These are phyloP conservation scores for Hirtodrosophila trivittata DNA, from an alignment of 2,888 invertebrate species.

Conservation along the genomic window DNA sequence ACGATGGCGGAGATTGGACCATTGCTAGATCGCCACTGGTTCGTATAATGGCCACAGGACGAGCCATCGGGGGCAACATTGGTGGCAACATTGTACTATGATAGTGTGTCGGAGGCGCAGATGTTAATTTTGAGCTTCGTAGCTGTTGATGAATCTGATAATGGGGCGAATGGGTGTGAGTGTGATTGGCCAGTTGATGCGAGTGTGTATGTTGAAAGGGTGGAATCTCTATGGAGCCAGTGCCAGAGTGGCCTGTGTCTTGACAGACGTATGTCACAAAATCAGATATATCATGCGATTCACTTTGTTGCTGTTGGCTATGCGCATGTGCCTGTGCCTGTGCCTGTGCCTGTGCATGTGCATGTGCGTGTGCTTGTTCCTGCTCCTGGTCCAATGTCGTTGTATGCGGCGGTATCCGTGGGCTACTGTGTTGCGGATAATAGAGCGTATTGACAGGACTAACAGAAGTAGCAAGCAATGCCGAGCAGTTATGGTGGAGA, in stretches of 20 bases:
- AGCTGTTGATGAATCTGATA: slow-evolving; percentile 63
- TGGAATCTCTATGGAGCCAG: slow-evolving; percentile 41
- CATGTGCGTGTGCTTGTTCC: slow-evolving; percentile 45
- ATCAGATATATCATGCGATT: slow-evolving; percentile 94
- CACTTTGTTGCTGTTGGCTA: slow-evolving; percentile 75
- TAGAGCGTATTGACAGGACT: slow-evolving; percentile 85
- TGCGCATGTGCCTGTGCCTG: slow-evolving; percentile 48
- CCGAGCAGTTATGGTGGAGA: slow-evolving; percentile 59
- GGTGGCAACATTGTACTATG: slow-evolving; percentile 96
- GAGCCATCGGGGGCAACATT: slow-evolving; percentile 97
- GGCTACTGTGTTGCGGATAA: slow-evolving; percentile 83
- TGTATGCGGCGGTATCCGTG: slow-evolving; percentile 59
- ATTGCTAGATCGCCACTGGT: slow-evolving; percentile 90
- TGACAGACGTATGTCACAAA: slow-evolving; percentile 99
- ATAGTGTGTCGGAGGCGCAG: slow-evolving; percentile 61
- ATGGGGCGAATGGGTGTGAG: slow-evolving; percentile 60
- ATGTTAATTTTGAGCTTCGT: slow-evolving; percentile 45
- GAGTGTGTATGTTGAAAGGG: slow-evolving; percentile 50
- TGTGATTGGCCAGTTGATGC: slow-evolving; percentile 53
- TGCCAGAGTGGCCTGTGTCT: slow-evolving; percentile 88
- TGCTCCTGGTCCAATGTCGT: slow-evolving; percentile 71
- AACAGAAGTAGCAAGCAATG: slow-evolving; percentile 84
- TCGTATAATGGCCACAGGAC: slow-evolving; percentile 97
- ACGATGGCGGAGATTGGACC: slow-evolving; percentile 87
- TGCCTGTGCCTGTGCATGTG: slow-evolving; percentile 52